Percentiles rank a stretch among this genome's conserved stretches.
These are phyloP conservation scores for Hoplias malabaricus DNA, from an alignment of 2,113 vertebrate genomes.

Conservation along the genomic window DNA sequence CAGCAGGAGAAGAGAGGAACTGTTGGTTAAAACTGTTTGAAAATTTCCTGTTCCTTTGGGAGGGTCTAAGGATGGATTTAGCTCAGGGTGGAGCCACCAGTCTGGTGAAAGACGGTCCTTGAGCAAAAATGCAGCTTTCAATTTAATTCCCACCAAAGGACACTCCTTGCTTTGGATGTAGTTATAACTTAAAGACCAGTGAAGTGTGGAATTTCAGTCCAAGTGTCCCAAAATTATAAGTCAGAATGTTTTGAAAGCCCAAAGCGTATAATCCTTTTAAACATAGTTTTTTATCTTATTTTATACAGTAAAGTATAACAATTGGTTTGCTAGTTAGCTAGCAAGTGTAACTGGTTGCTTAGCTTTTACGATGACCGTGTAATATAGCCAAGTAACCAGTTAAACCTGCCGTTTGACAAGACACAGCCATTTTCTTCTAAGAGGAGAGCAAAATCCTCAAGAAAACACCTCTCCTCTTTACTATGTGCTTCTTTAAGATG, in stretches of 20 bases:
- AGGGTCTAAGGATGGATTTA: background rate
- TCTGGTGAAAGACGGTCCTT: background rate
- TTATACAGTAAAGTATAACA: too few relatives aligned
- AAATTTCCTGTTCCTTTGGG: background rate
- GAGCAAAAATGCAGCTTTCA: background rate
- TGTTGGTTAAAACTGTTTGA: background rate
- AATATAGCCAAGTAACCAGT: too few relatives aligned
- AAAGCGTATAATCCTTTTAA: too few relatives aligned
- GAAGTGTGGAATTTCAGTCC: background rate
- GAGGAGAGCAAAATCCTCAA: too few relatives aligned
- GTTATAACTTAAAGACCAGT: background rate
- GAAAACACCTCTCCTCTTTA: too few relatives aligned
- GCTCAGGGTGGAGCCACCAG: background rate
- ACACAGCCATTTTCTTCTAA: too few relatives aligned
- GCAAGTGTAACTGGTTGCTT: background rate
- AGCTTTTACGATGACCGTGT: too few relatives aligned
- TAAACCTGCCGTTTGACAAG: too few relatives aligned
- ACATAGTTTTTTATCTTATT: too few relatives aligned
- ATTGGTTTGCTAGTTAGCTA: background rate
- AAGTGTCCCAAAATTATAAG: too few relatives aligned
- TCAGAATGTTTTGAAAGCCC: background rate
- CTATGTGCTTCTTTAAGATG: too few relatives aligned
- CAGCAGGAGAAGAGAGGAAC: constrained; percentile 1
- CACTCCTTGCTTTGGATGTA: background rate
- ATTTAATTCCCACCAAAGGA: background rate